These are phyloP conservation scores for Mactromeris polynyma DNA, from an alignment of 2,888 invertebrate species.

Conservation along the genomic window DNA sequence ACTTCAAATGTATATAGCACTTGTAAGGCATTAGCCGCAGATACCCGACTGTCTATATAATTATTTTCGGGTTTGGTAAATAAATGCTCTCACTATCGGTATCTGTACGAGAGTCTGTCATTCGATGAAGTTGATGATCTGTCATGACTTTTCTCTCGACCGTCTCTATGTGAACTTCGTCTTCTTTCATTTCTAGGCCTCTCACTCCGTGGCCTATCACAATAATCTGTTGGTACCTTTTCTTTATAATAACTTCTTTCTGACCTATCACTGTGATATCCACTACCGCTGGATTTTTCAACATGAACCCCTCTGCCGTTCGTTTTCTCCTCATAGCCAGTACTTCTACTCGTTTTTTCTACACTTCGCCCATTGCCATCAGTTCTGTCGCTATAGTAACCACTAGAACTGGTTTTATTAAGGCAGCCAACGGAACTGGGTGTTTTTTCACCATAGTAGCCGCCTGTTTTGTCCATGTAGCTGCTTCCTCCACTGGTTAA, in stretches of 20 bases:
- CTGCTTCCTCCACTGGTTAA: background rate
- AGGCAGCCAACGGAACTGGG: background rate
- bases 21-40: background rate
- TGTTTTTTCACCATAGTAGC: constrained; percentile 24
- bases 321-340: background rate
- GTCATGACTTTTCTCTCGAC: constrained; percentile 23
- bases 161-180: constrained; percentile 21
- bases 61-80: background rate
- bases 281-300: constrained; percentile 4
- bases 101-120: constrained; percentile 27
- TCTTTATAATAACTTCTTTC: constrained; percentile 1
- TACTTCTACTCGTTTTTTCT: background rate
- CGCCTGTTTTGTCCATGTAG: constrained; percentile 14
- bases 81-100: constrained; percentile 14
- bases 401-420: constrained; percentile 10
- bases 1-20: background rate
- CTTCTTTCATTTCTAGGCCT: constrained; percentile 37
- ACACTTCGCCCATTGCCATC: background rate
- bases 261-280: background rate
- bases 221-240: background rate
- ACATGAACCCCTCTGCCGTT: background rate
- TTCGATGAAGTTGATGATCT: constrained; percentile 21
- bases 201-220: constrained; percentile 20
- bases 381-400: constrained; percentile 2
- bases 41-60: background rate